Evolutionary conservation across 1,140 invertebrate species (phyloP).

Genomic region (Portunus trituberculatus): DNA sequence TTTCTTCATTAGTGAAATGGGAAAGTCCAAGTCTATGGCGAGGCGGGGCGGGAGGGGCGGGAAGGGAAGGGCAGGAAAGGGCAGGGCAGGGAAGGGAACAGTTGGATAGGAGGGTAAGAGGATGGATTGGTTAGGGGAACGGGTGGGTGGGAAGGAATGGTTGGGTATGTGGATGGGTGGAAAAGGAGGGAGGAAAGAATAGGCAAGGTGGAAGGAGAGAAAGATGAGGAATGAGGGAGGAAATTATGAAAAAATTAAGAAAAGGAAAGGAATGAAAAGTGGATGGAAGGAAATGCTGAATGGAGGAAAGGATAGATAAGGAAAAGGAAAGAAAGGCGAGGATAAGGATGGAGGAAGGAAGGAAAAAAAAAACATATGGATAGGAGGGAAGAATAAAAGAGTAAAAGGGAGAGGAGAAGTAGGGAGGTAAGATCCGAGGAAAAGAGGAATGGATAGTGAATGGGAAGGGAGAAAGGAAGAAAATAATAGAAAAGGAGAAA

Average conservation of each 20-base stretch:
- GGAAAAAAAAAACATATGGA: background rate
- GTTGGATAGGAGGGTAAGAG: background rate
- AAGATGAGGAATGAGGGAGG: background rate
- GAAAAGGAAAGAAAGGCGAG: background rate
- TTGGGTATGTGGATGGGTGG: background rate
- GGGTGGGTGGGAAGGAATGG: background rate
- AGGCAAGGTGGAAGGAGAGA: background rate
- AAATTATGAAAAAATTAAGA: background rate
- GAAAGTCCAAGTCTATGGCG: constrained; percentile 26
- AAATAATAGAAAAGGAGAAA: too few species aligned
- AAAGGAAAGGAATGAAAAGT: background rate
- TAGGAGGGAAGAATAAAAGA: background rate
- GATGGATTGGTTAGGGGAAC: background rate
- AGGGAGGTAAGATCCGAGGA: background rate
- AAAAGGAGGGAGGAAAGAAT: background rate
- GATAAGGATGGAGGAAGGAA: background rate
- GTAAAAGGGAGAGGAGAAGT: background rate
- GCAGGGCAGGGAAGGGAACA: background rate
- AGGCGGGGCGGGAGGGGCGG: background rate
- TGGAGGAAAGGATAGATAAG: background rate
- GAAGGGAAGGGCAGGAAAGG: background rate
- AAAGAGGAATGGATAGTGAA: background rate
- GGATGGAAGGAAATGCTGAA: background rate
- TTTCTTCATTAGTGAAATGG: constrained; percentile 39
- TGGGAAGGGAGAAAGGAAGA: background rate